Conservation (phyloP, 2,888 invertebrate species). For the Platycheirus rosarum region DNA sequence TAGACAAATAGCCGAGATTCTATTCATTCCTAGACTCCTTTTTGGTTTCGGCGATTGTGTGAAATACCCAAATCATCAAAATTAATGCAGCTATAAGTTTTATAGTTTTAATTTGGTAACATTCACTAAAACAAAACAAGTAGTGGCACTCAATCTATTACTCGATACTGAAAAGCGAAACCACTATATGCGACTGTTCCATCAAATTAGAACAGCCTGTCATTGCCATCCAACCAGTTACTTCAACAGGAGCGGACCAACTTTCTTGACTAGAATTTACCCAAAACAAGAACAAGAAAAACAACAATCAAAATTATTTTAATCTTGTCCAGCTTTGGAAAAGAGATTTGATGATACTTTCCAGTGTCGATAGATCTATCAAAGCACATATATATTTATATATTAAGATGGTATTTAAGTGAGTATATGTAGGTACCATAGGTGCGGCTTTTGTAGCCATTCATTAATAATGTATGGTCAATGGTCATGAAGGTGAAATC, state of each 20-base stretch:
- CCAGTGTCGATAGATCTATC: conserved; percentile 42
- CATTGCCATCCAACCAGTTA: conserved; percentile 29
- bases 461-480: conserved; percentile 71
- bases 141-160: conserved; percentile 54
- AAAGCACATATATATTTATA: neutral
- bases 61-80: no score
- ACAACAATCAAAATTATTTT: conserved; percentile 21
- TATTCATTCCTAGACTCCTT: no score
- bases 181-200: conserved; percentile 61
- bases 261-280: conserved; percentile 37
- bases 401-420: no score
- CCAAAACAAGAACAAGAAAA: conserved; percentile 3
- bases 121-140: conserved; percentile 10
- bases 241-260: conserved; percentile 44
- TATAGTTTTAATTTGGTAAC: no score
- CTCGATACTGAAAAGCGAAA: conserved; percentile 15
- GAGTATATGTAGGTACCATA: conserved; percentile 29
- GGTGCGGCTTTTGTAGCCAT: conserved; percentile 67
- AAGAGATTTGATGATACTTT: conserved; percentile 60
- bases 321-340: conserved; percentile 34
- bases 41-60: no score
- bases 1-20: no score
- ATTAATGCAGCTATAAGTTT: no score
- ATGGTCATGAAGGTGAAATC: conserved; percentile 65
- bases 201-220: conserved; percentile 52